Percentiles rank a stretch among this genome's conserved stretches.
These are phyloP conservation scores for Latheticus oryzae DNA, from an alignment of 2,888 invertebrate species.

Conservation along the genomic window DNA sequence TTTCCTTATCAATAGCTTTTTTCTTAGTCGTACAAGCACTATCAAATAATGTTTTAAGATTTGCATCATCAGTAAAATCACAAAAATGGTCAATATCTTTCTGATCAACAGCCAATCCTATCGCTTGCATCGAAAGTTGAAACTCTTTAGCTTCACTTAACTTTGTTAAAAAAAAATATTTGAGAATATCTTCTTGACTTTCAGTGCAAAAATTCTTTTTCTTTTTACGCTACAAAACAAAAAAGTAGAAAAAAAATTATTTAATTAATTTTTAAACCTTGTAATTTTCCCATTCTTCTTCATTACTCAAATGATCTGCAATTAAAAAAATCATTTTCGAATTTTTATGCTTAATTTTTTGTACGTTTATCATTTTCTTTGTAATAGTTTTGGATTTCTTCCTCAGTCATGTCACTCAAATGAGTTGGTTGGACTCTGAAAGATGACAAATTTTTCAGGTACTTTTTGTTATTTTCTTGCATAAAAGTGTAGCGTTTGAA, in stretches of 20 bases:
- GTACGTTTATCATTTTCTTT: neutral
- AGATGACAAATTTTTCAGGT: neutral
- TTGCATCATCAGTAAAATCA: neutral
- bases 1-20: too few species aligned
- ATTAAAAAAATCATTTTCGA: too few species aligned
- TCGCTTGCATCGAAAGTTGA: neutral
- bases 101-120: neutral
- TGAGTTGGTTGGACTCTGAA: neutral
- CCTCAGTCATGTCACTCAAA: constrained; percentile 1
- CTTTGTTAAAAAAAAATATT: neutral
- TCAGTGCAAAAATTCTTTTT: neutral
- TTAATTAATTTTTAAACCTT: too few species aligned
- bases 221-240: too few species aligned
- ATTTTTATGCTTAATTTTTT: neutral
- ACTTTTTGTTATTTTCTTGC: neutral
- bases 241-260: too few species aligned
- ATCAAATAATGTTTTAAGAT: too few species aligned
- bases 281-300: too few species aligned
- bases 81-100: constrained; percentile 1
- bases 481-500: neutral
- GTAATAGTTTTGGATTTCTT: constrained; percentile 1
- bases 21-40: too few species aligned
- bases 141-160: neutral
- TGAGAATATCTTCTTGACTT: neutral
- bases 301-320: too few species aligned